A percentile compares a stretch with the other conserved stretches of the same genome.
phyloP scores from a whole-genome alignment of 1,140 invertebrate genomes.

The Penaeus japonicus region DNA sequence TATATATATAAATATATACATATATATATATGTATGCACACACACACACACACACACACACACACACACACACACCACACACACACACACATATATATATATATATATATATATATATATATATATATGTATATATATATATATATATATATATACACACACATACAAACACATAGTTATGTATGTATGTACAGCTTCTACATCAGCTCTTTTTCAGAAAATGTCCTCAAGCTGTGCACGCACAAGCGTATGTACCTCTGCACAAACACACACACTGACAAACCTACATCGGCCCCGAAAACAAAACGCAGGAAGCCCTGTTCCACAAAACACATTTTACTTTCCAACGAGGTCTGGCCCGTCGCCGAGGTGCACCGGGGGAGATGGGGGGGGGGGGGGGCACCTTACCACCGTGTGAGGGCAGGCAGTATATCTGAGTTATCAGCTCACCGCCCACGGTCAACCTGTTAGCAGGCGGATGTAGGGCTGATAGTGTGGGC shows the following conservation, averaged over 20 bases:
- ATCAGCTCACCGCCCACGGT: neutral
- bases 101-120: neutral
- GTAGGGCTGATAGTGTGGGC: neutral
- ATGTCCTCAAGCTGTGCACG: too few species aligned
- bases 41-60: neutral
- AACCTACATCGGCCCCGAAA: too few species aligned
- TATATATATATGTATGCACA: neutral
- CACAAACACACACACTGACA: too few species aligned
- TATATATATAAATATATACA: neutral
- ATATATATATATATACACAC: neutral
- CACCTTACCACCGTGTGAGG: too few species aligned
- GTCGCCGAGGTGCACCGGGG: neutral
- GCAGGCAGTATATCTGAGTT: too few species aligned
- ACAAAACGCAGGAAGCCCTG: too few species aligned
- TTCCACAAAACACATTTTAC: too few species aligned
- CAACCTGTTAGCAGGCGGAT: constrained; percentile 24
- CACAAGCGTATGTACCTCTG: too few species aligned
- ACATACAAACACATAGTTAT: neutral
- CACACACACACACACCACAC: too few species aligned
- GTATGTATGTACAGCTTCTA: too few species aligned
- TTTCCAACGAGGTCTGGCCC: neutral
- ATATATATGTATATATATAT: neutral
- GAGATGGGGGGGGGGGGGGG: neutral
- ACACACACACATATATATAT: too few species aligned
- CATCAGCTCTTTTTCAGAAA: too few species aligned